Evolutionary conservation across 2,797 vertebrate genomes (phyloP), one percentile per base, ranked within the genome.

Genomic region (Epinephelus coioides): DNA sequence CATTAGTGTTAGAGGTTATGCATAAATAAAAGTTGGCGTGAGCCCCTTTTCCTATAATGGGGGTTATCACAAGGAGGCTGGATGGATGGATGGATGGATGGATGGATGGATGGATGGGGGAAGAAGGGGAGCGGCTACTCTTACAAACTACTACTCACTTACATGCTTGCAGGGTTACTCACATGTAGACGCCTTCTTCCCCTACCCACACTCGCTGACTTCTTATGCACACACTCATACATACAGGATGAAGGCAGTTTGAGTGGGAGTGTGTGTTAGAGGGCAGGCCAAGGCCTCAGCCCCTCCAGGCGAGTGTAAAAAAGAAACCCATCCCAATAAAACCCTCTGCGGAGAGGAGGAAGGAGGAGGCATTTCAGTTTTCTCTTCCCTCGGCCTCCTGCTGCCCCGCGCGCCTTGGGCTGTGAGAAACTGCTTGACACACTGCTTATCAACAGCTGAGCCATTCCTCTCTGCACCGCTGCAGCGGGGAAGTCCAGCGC

Each of bases 241-340:
- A 51, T 25, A 14, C 30, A 51, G 84, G 78, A 78, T 68, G 83
- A 86, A 79, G 86, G 89, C 46, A 86, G 79, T 63, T 40, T 72
- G 88, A 84, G 91, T 91, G 88, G 88, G 91, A 81, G 88, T 82
- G 70, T 77, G 77, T 81, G 90, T 84, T 70, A 69, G 79, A 89
- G 90, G 88, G 89, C 84, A 89, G 79, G 78, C 85, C 70, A 34
- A 87, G 86, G 84, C 86, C 76, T 86, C 47, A 1, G 47, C 65
- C 73, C 84, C 90, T 88, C 71, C 80, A 85, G 91, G 92, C 90
- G 1, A 81, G 69, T 34, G 64, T 72, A 51, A 83, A 84, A 86
- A 81, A 77, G 72, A 73, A 47, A 49, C 59, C 18, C 44, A 76
- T 83, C 73, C 69, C 73, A 84, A 81, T 89, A 86, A 91, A 91